Percentiles rank a stretch among this genome's conserved stretches.
Evolutionary conservation across 2,797 vertebrate species (phyloP).

Genomic region (Buceros bicornis): DNA sequence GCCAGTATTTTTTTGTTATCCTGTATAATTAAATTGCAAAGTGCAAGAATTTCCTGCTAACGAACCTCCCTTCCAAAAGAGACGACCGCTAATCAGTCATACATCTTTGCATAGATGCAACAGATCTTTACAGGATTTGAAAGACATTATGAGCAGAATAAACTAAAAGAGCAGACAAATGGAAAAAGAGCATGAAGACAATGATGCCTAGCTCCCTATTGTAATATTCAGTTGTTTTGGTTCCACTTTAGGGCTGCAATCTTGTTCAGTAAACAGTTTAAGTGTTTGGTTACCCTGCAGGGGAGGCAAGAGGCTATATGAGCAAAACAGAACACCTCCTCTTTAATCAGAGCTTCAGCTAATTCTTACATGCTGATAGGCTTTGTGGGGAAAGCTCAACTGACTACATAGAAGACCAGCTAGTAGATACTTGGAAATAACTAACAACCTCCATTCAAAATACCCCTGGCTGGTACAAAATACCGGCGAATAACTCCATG

Average conservation of each 20-base stretch:
- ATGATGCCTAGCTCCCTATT: background rate
- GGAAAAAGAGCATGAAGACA: background rate
- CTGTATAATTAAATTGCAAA: background rate
- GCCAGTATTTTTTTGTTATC: background rate
- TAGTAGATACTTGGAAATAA: background rate
- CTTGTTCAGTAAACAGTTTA: background rate
- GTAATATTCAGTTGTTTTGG: background rate
- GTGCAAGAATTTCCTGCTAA: slow-evolving; percentile 24
- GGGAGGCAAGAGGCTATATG: background rate
- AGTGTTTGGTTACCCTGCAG: background rate
- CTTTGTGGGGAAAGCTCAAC: background rate
- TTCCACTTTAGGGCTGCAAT: background rate
- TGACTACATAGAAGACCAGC: background rate
- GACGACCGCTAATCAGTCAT: background rate
- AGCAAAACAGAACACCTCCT: background rate
- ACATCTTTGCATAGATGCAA: background rate
- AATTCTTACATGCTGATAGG: background rate
- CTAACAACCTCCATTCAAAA: background rate
- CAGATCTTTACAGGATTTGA: background rate
- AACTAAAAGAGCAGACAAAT: background rate
- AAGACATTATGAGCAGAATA: background rate
- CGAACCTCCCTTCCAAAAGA: background rate
- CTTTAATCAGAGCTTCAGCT: background rate
- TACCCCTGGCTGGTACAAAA: background rate
- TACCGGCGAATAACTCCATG: background rate